phyloP scores from a whole-genome alignment of 2,797 vertebrate species.

The Alexandromys oeconomus region DNA sequence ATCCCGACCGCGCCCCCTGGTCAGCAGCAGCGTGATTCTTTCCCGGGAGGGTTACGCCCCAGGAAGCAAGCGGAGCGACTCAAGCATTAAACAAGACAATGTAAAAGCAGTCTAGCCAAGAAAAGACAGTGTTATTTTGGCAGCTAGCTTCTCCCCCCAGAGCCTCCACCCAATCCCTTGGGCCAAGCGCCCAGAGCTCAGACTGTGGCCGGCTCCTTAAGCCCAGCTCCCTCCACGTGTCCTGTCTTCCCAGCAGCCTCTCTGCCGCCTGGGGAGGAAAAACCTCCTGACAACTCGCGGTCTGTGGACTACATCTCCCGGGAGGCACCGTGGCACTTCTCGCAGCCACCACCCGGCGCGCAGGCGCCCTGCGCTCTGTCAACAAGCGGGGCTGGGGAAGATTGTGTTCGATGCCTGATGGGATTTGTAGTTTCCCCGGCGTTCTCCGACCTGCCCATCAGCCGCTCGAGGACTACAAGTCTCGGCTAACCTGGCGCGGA shows the following conservation, averaged over 20 bases:
- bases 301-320: conserved; percentile 83
- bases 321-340: neutral
- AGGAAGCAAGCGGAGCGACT: neutral
- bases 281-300: conserved; percentile 78
- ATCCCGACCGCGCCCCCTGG: conserved; percentile 36
- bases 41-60: conserved; percentile 41
- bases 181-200: conserved; percentile 62
- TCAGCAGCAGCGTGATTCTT: neutral
- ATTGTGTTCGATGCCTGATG: conserved; percentile 18
- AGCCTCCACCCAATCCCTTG: conserved; percentile 74
- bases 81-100: conserved; percentile 20
- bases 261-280: conserved; percentile 65
- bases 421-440: conserved; percentile 76
- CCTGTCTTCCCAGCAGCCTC: conserved; percentile 83
- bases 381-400: conserved; percentile 86
- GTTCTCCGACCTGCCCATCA: conserved; percentile 13
- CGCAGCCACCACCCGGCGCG: conserved; percentile 75
- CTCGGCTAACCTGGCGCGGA: conserved; percentile 71
- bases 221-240: conserved; percentile 82
- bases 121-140: conserved; percentile 62
- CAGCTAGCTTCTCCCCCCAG: conserved; percentile 26
- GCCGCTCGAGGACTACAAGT: conserved; percentile 76
- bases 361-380: conserved; percentile 87
- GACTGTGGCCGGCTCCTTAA: conserved; percentile 38
- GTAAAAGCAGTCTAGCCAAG: conserved; percentile 55